Conservation (phyloP, 2,797 vertebrate genomes). For the Eleutherodactylus coqui region DNA sequence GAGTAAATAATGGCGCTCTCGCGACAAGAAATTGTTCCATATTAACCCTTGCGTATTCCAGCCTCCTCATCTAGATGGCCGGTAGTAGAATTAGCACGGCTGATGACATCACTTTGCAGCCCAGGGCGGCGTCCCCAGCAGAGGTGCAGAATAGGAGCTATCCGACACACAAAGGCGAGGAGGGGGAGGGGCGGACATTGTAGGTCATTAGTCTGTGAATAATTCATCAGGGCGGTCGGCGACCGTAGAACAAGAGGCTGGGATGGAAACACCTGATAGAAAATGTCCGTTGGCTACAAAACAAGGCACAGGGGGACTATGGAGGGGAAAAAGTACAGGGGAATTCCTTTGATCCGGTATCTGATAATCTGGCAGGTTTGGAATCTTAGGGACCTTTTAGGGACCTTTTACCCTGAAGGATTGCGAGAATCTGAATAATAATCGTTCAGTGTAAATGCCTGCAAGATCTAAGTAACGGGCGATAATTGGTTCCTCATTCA, state of each 20-base stretch:
- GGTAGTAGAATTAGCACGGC: not conserved
- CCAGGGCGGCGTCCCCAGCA: not conserved
- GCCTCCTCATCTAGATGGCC: not conserved
- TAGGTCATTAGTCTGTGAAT: slow-evolving; percentile 50
- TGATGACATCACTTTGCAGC: not conserved
- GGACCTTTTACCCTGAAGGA: too few species aligned
- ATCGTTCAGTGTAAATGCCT: too few species aligned
- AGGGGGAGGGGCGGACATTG: not conserved
- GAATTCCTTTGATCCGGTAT: not conserved
- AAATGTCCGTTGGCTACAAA: not conserved
- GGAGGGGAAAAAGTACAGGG: not conserved
- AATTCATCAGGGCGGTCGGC: slow-evolving; percentile 32
- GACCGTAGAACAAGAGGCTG: not conserved
- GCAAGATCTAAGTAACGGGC: too few species aligned
- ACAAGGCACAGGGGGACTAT: not conserved
- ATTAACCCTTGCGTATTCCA: not conserved
- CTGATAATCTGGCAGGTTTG: not conserved
- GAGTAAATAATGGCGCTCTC: not conserved
- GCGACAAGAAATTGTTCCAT: not conserved
- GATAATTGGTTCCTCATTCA: too few species aligned
- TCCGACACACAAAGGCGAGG: slow-evolving; percentile 31
- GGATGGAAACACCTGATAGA: not conserved
- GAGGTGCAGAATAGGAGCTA: slow-evolving; percentile 12
- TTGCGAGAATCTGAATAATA: too few species aligned
- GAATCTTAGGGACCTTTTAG: too few species aligned